These are phyloP conservation scores for Phortica okadai DNA, from an alignment of 2,888 invertebrate species.

Conservation along the genomic window DNA sequence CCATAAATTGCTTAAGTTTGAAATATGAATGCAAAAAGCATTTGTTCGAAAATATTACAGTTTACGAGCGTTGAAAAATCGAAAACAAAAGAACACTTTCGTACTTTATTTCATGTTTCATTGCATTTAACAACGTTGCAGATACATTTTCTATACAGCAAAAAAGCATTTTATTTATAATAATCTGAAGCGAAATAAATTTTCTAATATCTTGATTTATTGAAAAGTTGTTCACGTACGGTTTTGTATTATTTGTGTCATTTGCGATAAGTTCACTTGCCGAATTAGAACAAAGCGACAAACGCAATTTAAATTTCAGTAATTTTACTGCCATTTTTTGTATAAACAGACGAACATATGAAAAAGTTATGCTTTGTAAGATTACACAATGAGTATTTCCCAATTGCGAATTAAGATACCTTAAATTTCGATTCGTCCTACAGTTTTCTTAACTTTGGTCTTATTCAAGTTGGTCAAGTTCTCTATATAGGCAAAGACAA, in stretches of 20 bases:
- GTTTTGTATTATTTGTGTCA: not conserved
- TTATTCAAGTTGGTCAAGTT: too few species aligned
- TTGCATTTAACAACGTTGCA: conserved; percentile 33
- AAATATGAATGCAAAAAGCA: not conserved
- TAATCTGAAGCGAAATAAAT: conserved; percentile 67
- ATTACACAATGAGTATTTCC: too few species aligned
- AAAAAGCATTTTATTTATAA: conserved; percentile 33
- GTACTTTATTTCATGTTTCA: conserved; percentile 61
- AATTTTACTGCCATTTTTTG: too few species aligned
- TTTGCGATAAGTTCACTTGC: conserved; percentile 2
- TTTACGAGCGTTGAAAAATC: not conserved
- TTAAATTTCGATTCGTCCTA: too few species aligned
- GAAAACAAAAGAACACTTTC: not conserved
- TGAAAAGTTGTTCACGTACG: conserved; percentile 43
- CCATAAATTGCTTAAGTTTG: not conserved
- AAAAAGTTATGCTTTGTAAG: too few species aligned
- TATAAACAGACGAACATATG: too few species aligned
- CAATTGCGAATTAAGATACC: too few species aligned
- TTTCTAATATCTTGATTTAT: conserved; percentile 62
- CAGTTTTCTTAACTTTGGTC: too few species aligned
- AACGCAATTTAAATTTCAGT: not conserved
- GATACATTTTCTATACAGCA: conserved; percentile 42
- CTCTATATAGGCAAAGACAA: too few species aligned
- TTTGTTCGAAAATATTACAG: conserved; percentile 35
- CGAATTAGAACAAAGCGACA: not conserved